Percentiles rank a stretch among this genome's conserved stretches.
Conservation (phyloP, 2,888 invertebrate genomes). For the Branchipolynoe longqiensis region DNA sequence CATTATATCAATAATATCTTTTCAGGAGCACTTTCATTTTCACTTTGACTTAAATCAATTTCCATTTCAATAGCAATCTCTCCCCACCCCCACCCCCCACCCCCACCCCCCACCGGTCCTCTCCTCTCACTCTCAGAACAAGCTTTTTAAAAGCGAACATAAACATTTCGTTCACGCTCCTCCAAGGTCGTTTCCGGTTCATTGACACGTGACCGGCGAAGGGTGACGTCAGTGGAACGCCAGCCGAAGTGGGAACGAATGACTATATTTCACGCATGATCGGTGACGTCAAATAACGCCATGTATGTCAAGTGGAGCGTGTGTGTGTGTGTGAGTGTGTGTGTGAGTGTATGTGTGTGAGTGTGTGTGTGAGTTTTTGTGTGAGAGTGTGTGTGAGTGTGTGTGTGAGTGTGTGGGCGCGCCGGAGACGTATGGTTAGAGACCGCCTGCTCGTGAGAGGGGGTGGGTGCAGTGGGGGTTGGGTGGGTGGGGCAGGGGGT, state of each 20-base stretch:
- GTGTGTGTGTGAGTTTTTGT: too few species aligned
- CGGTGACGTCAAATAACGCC: constrained; percentile 1
- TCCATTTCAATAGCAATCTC: background rate
- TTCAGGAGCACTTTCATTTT: too few species aligned
- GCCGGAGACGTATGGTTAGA: too few species aligned
- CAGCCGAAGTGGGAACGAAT: background rate
- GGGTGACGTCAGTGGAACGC: background rate
- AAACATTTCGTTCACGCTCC: too few species aligned
- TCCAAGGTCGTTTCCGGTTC: background rate
- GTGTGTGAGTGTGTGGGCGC: too few species aligned
- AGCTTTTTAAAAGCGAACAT: too few species aligned
- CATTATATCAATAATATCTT: too few species aligned
- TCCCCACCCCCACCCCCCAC: background rate
- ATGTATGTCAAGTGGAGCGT: constrained; percentile 7
- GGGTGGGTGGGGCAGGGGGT: background rate
- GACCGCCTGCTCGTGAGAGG: too few species aligned
- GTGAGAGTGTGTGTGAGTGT: too few species aligned
- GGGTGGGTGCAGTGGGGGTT: background rate
- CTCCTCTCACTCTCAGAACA: too few species aligned
- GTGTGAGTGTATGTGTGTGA: too few species aligned
- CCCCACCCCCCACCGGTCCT: background rate
- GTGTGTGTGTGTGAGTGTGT: background rate
- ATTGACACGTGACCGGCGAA: constrained; percentile 9
- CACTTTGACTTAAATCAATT: too few species aligned
- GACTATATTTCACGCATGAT: background rate